These are phyloP conservation scores for Squalus acanthias DNA, from an alignment of 2,797 vertebrate genomes.

Conservation along the genomic window DNA sequence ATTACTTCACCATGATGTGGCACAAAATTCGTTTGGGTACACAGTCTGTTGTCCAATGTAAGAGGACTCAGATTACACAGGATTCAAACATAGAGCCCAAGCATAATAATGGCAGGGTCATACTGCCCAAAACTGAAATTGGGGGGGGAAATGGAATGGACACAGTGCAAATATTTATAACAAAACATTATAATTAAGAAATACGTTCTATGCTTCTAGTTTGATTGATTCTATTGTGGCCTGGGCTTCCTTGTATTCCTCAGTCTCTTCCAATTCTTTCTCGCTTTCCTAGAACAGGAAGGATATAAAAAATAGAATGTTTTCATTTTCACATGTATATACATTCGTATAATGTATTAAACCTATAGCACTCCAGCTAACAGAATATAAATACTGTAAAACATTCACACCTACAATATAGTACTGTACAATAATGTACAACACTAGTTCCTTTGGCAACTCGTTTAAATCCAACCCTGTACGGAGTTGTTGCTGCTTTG, in stretches of 20 bases:
- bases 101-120: constrained; percentile 23
- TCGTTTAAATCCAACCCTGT: not conserved
- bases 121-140: constrained; percentile 7
- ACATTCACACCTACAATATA: not conserved
- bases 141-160: constrained; percentile 61
- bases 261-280: constrained; percentile 77
- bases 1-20: constrained; percentile 37
- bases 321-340: not conserved
- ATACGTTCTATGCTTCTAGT: constrained; percentile 72
- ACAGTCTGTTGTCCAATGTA: constrained; percentile 5
- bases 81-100: not conserved
- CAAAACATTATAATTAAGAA: constrained; percentile 45
- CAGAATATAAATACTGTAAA: not conserved
- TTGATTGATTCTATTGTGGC: constrained; percentile 80
- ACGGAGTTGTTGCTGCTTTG: not conserved
- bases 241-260: constrained; percentile 83
- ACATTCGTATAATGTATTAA: not conserved
- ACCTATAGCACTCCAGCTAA: not conserved
- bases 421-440: not conserved
- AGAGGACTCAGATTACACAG: constrained; percentile 15
- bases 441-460: not conserved
- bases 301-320: constrained; percentile 17
- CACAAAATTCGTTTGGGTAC: constrained; percentile 22
- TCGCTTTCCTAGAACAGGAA: constrained; percentile 71
- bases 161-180: constrained; percentile 57